Conservation (phyloP, 2,797 vertebrate species). For the Spinibarbus caldwelli region DNA sequence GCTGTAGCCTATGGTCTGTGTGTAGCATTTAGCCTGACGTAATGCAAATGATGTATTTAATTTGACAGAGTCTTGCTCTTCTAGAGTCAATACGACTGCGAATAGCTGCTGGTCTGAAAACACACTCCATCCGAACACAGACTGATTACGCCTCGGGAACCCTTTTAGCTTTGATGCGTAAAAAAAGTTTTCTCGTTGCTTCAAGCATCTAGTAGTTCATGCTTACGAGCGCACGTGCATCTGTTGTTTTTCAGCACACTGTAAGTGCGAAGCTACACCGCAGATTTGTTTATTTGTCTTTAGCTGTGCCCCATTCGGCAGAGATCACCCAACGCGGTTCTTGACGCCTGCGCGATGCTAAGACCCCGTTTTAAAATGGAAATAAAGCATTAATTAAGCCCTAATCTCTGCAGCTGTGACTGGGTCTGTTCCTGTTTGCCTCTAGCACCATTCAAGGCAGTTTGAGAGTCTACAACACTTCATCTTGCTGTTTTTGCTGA, state of each 20-base stretch:
- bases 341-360: background rate
- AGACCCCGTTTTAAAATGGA: slow-evolving; percentile 13
- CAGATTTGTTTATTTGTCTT: slow-evolving; percentile 27
- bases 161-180: slow-evolving; percentile 21
- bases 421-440: slow-evolving; percentile 42
- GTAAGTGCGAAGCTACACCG: background rate
- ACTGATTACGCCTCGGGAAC: slow-evolving; percentile 9
- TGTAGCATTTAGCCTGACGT: background rate
- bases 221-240: background rate
- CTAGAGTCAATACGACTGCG: slow-evolving; percentile 4
- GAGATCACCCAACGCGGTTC: background rate
- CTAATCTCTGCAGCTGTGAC: slow-evolving; percentile 55
- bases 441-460: slow-evolving; percentile 39
- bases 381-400: slow-evolving; percentile 58
- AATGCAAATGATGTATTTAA: slow-evolving; percentile 31
- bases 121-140: background rate
- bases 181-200: slow-evolving; percentile 18
- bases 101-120: slow-evolving; percentile 33
- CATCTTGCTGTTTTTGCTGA: slow-evolving; percentile 38
- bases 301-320: background rate
- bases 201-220: background rate
- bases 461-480: slow-evolving; percentile 25
- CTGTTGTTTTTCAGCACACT: background rate
- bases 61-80: slow-evolving; percentile 31
- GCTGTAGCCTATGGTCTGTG: background rate